Evolutionary conservation across 2,113 vertebrate genomes (phyloP), one percentile per base, ranked within the genome.

Genomic region (Synodontis membranacea): DNA sequence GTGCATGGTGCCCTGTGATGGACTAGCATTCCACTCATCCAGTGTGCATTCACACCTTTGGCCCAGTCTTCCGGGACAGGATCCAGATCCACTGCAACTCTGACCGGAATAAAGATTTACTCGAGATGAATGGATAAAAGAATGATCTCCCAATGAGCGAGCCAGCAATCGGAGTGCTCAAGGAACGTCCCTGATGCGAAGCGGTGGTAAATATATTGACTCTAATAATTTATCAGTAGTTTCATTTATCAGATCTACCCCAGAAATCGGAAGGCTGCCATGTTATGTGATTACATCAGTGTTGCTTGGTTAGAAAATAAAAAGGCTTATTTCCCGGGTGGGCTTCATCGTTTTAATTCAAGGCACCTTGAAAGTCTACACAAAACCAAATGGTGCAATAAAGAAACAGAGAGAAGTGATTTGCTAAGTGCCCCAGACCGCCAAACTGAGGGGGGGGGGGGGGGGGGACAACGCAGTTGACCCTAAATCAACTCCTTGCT

Each of bases 221-320:
- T 56, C 4, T 39, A 56, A 34, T 80, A 15, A 37, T 39, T 80
- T 54, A 80, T 25, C 50, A 12, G 9, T 56, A 56, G 31, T 39
- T 78, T 80, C 72, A 86, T 85, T 74, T 50, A 42, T 37, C 39
- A 83, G 44, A 84, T 83, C 46, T 87, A 46, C 75, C 34, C 79
- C 66, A 83, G 52, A 85, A 84, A 81, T 58, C 80, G 28, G 28
- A 34, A 76, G 70, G 75, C 5, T 25, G 81, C 52, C 70, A 44
- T 62, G 21, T 50, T 88, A 46, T 42, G 83, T 80, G 90, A 93
- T 91, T 91, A 89, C 87, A 87, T 91, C 87, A 91, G 86, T 66
- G 70, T 84, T 46, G 58, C 88, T 56, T 56, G 39, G 84, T 80
- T 64, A 48, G 64, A 86, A 83, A 80, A 50, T 80, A 48, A 88